A percentile compares a stretch with the other conserved stretches of the same genome.
These are phyloP conservation scores for Poeciliopsis paucimaculata DNA, from an alignment of 2,797 vertebrate genomes.

Conservation along the genomic window DNA sequence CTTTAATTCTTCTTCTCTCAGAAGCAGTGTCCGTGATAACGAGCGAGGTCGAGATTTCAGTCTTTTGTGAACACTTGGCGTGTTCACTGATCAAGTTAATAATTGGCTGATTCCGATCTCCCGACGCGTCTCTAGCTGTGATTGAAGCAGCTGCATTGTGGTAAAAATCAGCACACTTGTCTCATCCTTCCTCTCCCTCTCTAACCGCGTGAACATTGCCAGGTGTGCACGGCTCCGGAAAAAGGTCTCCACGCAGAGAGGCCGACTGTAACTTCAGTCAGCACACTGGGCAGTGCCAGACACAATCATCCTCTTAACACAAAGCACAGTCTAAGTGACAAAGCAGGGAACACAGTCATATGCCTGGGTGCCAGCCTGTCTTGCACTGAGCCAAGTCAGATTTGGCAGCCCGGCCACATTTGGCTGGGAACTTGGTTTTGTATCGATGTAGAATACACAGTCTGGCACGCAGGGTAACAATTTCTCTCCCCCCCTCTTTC, in stretches of 20 bases:
- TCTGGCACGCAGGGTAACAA: slow-evolving; percentile 61
- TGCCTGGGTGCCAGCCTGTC: slow-evolving; percentile 65
- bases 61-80: neutral
- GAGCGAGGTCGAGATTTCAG: neutral
- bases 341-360: slow-evolving; percentile 58
- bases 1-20: neutral
- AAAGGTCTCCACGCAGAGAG: slow-evolving; percentile 2
- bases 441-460: slow-evolving; percentile 67
- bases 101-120: neutral
- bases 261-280: slow-evolving; percentile 20
- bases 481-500: neutral
- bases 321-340: slow-evolving; percentile 64
- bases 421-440: slow-evolving; percentile 60
- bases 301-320: slow-evolving; percentile 43
- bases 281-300: slow-evolving; percentile 21
- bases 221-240: neutral
- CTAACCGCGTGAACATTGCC: neutral
- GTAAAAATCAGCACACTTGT: neutral
- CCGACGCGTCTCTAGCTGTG: neutral
- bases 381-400: slow-evolving; percentile 65
- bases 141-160: neutral
- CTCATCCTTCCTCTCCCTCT: neutral
- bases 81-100: neutral
- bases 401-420: slow-evolving; percentile 64
- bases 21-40: neutral